Base-by-base conservation (phyloP, 64 coral and sea anemone genomes). In the Stylophora pistillata region DNA sequence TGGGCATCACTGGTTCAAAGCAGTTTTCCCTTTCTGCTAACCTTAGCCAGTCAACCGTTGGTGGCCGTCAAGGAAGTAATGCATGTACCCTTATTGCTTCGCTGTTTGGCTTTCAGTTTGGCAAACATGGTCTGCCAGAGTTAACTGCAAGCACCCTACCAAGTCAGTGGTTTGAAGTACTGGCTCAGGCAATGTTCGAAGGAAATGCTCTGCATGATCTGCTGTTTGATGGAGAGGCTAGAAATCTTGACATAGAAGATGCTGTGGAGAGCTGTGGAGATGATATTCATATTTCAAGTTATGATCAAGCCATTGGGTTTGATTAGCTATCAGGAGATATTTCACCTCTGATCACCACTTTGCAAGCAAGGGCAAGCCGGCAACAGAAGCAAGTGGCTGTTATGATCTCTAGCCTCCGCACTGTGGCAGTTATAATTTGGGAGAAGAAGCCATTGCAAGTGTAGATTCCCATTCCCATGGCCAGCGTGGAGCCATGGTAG, bases 181-280 rank as follows among this genome's bases (percentile, higher is more conserved):
- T 77, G 9, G 53, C 27, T 55, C 5, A 23, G 1, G 9, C 20
- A 25, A 77, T 56, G 74, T 16, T 77, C 56, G 41, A 23, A 11
- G 18, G 74, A 9, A 77, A 77, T 77, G 74, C 47, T 21, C 16
- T 77, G 15, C 74, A 77, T 77, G 74, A 77, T 21, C 20, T 77
- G 9, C 74, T 77, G 1, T 77, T 77, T 77, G 74, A 77, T 55
- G 74, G 74, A 25, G 41, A 77, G 23, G 41, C 74, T 10, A 77
- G 37, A 77, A 77, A 77, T 23, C 74, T 77, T 54, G 74, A 77
- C 53, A 56, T 56, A 11, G 74, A 77, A 54, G 74, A 77, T 77
- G 74, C 74, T 55, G 74, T 77, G 4, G 74, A 77, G 74, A 25
- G 47, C 74, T 77, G 74, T 77, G 74, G 74, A 77, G 16, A 77